Evolutionary conservation across 2,113 vertebrate species (phyloP).

Genomic region (Chionis minor): DNA sequence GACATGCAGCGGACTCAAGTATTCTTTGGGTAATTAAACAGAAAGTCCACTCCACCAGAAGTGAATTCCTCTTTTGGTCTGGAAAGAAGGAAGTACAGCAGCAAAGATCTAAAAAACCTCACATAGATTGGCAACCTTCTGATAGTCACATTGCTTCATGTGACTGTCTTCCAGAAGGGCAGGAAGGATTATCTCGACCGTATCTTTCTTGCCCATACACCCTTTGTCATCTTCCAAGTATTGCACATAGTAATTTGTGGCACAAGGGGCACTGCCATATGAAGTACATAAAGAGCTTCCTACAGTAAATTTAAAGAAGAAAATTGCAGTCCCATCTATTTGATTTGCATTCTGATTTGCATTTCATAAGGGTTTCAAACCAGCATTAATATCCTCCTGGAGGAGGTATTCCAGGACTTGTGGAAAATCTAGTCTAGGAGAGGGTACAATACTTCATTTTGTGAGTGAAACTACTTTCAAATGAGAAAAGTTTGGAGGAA

Average conservation of each 20-base stretch:
- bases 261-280: background rate
- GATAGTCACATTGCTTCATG: background rate
- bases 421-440: conserved; percentile 4
- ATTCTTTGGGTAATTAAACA: background rate
- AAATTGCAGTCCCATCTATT: background rate
- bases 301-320: background rate
- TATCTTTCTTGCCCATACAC: background rate
- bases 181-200: background rate
- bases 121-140: background rate
- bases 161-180: background rate
- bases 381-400: background rate
- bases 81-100: background rate
- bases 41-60: background rate
- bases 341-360: conserved; percentile 32
- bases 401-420: background rate
- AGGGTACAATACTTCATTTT: background rate
- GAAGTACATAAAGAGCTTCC: background rate
- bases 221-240: background rate
- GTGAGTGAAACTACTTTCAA: background rate
- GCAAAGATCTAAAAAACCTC: background rate
- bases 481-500: background rate
- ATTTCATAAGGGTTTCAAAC: background rate
- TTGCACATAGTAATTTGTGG: background rate
- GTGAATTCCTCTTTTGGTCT: background rate
- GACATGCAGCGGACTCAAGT: background rate